These are phyloP conservation scores for Sipha flava DNA, from an alignment of 1,140 invertebrate species.

Conservation along the genomic window DNA sequence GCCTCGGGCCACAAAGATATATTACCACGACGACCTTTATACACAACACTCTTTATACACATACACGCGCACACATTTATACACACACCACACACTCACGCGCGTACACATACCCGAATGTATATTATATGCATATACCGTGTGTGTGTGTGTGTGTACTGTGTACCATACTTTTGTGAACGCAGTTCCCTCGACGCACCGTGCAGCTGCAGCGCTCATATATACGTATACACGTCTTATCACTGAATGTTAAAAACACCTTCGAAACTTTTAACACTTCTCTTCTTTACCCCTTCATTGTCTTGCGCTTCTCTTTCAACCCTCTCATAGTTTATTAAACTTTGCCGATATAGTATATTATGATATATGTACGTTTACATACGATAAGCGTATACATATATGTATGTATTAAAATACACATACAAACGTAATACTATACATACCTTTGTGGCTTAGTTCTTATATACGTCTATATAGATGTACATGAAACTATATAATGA, in stretches of 20 bases:
- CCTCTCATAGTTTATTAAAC: no score
- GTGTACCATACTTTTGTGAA: background rate
- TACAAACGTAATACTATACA: no score
- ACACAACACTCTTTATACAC: background rate
- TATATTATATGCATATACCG: background rate
- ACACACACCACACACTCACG: background rate
- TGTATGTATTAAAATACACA: background rate
- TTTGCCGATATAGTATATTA: no score
- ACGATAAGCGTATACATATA: background rate
- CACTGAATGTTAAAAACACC: background rate
- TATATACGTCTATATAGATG: no score
- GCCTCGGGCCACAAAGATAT: slow-evolving; percentile 12
- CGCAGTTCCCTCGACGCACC: background rate
- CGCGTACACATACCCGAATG: background rate
- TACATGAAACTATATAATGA: no score
- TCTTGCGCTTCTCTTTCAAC: no score
- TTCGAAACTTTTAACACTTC: slow-evolving; percentile 1
- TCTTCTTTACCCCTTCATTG: background rate
- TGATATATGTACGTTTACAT: no score
- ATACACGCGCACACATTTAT: background rate
- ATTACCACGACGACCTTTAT: slow-evolving; percentile 28
- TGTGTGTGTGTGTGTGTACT: no score
- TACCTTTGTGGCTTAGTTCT: no score
- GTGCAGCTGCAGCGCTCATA: no score
- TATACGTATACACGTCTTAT: no score